These are phyloP conservation scores for Loriculus beryllinus DNA, from an alignment of 2,797 vertebrate genomes.

Conservation along the genomic window DNA sequence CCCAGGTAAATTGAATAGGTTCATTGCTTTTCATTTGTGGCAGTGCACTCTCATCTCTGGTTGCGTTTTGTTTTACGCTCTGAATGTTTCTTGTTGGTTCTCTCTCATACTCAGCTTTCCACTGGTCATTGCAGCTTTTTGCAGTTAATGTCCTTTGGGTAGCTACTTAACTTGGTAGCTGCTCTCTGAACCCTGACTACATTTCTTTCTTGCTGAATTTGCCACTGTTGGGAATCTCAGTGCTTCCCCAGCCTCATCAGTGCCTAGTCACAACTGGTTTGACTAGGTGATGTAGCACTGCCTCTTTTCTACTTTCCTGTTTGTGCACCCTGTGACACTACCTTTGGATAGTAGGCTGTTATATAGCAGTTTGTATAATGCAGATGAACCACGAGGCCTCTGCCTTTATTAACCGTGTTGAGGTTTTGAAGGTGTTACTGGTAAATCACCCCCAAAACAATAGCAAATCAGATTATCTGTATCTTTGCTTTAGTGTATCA, in stretches of 20 bases:
- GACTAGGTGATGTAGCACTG: neutral
- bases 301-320: neutral
- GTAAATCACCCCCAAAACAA: neutral
- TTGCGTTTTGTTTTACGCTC: rapidly evolving
- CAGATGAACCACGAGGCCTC: neutral
- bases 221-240: neutral
- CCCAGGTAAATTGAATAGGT: neutral
- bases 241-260: neutral
- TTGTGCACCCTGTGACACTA: neutral
- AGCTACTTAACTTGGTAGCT: neutral
- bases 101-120: neutral
- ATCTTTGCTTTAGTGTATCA: neutral
- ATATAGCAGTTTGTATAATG: neutral
- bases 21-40: neutral
- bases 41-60: neutral
- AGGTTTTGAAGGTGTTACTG: neutral
- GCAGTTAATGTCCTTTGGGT: neutral
- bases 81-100: neutral
- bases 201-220: neutral
- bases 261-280: neutral
- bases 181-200: neutral
- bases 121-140: neutral
- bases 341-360: neutral
- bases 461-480: neutral
- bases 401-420: neutral